Base-by-base conservation (phyloP, 2,113 vertebrate species). In the Sula dactylatra region DNA sequence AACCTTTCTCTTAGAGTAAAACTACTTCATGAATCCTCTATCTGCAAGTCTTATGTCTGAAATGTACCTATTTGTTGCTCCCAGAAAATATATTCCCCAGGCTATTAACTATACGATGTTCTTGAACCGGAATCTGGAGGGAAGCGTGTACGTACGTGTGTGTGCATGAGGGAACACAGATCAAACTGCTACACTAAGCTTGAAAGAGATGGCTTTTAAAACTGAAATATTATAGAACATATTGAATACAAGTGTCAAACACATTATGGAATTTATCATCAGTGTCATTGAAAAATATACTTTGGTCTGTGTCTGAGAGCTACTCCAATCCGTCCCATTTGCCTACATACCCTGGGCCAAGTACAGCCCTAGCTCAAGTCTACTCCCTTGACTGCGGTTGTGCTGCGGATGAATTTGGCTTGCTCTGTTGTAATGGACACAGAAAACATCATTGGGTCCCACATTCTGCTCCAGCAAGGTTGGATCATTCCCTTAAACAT, bases 141-240 rank as follows among this genome's bases (percentile, higher is more conserved):
- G 44, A 52, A 91, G 32, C 0, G 3, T 3, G 0, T 8, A 14
- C 18, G 16, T 42, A 4, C 0, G 1, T 44, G 20, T 29, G 25
- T 19, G 42, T 4, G 22, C n/a, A 80, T 19, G 36, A 78, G 25
- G 26, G 66, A 86, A 40, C 69, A 78, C 16, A 77, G 72, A 89
- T 70, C 69, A 93, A 58, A 81, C 32, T 13, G 44, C 83, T 8
- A 17, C 25, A 83, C 70, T 62, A 29, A 64, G 25, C 49, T 32
- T 91, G 73, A 83, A 66, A 86, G 44, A 52, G 44, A 36, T 47
- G 47, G 49, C 8, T 80, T 95, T 93, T 47, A 54, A 82, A 94
- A 84, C 5, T 58, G 67, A 91, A 89, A 45, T 47, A 80, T 20
- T 70, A 38, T 1, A 71, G 50, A 54, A 54, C 27, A 59, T n/a